Evolutionary conservation across 2,113 vertebrate genomes (phyloP).

Genomic region (Sorex fumeus): DNA sequence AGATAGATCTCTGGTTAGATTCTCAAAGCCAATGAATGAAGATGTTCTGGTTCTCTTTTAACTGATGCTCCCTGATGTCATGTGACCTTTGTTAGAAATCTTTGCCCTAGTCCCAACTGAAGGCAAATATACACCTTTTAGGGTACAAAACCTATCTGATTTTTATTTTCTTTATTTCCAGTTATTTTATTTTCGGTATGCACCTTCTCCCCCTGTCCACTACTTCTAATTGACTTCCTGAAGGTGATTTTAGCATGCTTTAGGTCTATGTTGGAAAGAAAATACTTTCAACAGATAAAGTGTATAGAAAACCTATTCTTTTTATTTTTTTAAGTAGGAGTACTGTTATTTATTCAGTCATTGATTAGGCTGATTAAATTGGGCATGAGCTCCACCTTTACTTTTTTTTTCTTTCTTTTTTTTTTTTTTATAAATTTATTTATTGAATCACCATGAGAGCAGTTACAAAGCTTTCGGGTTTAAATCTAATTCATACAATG

Average conservation of each 20-base stretch:
- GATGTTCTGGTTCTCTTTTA: slow-evolving; percentile 30
- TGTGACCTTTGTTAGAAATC: slow-evolving; percentile 1
- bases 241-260: neutral
- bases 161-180: neutral
- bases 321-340: too few relatives aligned
- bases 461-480: too few relatives aligned
- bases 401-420: too few relatives aligned
- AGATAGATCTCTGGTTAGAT: neutral
- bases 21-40: neutral
- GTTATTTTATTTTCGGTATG: neutral
- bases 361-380: too few relatives aligned
- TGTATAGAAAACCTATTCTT: neutral
- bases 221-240: neutral
- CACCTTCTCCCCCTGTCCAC: neutral
- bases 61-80: neutral
- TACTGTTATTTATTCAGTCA: too few relatives aligned
- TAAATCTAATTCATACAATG: too few relatives aligned
- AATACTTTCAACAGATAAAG: neutral
- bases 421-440: too few relatives aligned
- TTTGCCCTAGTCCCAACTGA: neutral
- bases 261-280: slow-evolving; percentile 17
- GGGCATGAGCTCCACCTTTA: too few relatives aligned
- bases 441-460: too few relatives aligned
- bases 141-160: neutral
- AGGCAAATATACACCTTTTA: neutral